Percentiles rank a stretch among this genome's conserved stretches.
Conservation (phyloP, 1,140 invertebrate species). For the Calephelis virginiensis region DNA sequence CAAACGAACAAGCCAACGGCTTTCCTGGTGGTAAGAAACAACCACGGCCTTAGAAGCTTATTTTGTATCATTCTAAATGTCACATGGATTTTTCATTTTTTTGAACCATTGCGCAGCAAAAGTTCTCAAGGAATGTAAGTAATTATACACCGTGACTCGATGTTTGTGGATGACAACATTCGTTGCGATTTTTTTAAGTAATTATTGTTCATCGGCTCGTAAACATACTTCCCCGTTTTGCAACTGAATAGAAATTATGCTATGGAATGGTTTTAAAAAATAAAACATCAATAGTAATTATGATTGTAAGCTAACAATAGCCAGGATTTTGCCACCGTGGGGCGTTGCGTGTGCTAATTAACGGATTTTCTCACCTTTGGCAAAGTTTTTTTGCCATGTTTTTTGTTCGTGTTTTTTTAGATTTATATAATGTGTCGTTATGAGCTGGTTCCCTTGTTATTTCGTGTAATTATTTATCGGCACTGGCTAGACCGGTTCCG, state of each 20-base stretch:
- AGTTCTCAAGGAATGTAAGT: constrained; percentile 36
- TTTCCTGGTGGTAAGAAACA: no score
- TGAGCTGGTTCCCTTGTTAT: constrained; percentile 18
- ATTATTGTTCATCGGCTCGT: constrained; percentile 62
- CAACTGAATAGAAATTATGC: constrained; percentile 50
- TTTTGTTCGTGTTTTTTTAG: constrained; percentile 38
- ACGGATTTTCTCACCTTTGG: constrained; percentile 71
- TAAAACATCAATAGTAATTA: constrained; percentile 68
- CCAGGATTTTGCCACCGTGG: constrained; percentile 46
- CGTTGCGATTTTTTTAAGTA: constrained; percentile 41
- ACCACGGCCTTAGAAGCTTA: no score
- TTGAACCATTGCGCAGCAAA: constrained; percentile 2
- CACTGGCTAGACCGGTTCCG: constrained; percentile 20
- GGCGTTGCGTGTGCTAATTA: constrained; percentile 66
- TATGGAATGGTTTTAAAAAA: constrained; percentile 53
- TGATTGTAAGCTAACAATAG: constrained; percentile 48
- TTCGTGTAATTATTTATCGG: constrained; percentile 20
- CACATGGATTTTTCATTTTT: neutral
- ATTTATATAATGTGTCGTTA: constrained; percentile 21
- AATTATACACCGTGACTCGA: constrained; percentile 64
- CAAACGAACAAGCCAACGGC: no score
- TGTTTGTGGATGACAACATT: constrained; percentile 46
- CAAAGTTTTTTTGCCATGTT: constrained; percentile 52
- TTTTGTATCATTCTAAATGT: no score
- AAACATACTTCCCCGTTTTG: constrained; percentile 55